Evolutionary conservation across 2,113 vertebrate genomes (phyloP), one percentile per base, ranked within the genome.

Genomic region (Apus apus): DNA sequence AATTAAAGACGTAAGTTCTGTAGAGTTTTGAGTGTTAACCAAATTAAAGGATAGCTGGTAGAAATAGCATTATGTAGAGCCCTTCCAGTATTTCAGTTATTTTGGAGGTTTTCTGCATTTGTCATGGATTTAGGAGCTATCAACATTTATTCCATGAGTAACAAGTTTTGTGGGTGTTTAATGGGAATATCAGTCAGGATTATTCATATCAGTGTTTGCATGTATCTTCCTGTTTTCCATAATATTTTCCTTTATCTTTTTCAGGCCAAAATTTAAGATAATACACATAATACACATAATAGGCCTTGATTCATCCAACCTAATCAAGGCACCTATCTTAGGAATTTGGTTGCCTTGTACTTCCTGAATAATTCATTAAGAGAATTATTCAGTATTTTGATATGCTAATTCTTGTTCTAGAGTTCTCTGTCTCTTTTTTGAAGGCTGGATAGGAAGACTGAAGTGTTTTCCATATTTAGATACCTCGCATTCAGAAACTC

Each of bases 201-300:
- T 62, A 57, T 76, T 88, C 27, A 43, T 58, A 51, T 7, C 26
- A 32, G 20, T 60, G 18, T 86, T 71, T 71, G 29, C 19, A 14
- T 71, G 19, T 50, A 64, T 77, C 29, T 17, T 92, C 2, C n/a
- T 64, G 11, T 70, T 92, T 90, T 62, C 36, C 10, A 3, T 76
- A 88, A 51, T 73, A 25, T 87, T 85, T 93, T 77, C 16, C 6
- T 43, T 65, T 66, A 19, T 79, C 21, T 68, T 87, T 67, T 85
- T 85, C 1, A 3, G 32, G 36, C 21, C 40, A 86, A 27, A 62
- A 83, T 51, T 86, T 51, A 68, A 68, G 54, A 15, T 77, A 61
- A 18, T 67, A 29, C 9, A 34, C n/a, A n/a, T n/a, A n/a, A n/a
- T n/a, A n/a, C 17, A 15, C 6, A 15, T 3, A 5, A 5, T 1